phyloP scores from a whole-genome alignment of 1,140 invertebrate genomes.

The Hormaphis cornu region DNA sequence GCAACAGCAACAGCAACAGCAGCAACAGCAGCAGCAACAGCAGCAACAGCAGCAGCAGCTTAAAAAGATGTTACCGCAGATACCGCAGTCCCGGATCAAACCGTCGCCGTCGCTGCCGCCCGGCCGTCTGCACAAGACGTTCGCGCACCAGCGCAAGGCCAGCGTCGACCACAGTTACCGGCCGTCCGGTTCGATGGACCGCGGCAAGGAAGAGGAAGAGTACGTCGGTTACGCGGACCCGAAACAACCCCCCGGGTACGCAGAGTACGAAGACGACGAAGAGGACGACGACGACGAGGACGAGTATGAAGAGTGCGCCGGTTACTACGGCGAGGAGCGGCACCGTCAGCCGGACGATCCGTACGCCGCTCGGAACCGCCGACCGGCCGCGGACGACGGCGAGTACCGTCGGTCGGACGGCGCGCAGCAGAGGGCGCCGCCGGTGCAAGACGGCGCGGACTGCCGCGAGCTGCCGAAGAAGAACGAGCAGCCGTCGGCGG shows the following conservation, averaged over 20 bases:
- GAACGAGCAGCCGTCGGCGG: no score
- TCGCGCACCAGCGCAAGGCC: background rate
- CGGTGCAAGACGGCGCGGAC: background rate
- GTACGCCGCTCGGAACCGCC: no score
- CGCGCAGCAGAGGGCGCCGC: no score
- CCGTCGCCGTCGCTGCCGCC: conserved; percentile 36
- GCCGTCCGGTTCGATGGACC: background rate
- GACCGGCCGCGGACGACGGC: no score
- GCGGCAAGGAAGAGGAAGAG: background rate
- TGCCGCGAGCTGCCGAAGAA: background rate
- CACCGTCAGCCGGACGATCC: background rate
- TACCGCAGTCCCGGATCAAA: conserved; percentile 42
- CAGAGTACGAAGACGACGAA: background rate
- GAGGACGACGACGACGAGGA: background rate
- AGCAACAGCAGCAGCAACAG: no score
- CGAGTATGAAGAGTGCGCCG: no score
- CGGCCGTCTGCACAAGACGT: background rate
- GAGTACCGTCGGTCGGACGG: no score
- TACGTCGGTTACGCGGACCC: background rate
- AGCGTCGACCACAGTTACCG: conserved; percentile 12
- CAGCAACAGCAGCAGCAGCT: no score
- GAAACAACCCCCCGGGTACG: background rate
- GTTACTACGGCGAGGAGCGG: background rate
- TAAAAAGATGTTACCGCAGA: conserved; percentile 38
- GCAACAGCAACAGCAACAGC: no score